Evolutionary conservation across 2,888 invertebrate species (phyloP).

Genomic region (Amblyjoppa proteus): DNA sequence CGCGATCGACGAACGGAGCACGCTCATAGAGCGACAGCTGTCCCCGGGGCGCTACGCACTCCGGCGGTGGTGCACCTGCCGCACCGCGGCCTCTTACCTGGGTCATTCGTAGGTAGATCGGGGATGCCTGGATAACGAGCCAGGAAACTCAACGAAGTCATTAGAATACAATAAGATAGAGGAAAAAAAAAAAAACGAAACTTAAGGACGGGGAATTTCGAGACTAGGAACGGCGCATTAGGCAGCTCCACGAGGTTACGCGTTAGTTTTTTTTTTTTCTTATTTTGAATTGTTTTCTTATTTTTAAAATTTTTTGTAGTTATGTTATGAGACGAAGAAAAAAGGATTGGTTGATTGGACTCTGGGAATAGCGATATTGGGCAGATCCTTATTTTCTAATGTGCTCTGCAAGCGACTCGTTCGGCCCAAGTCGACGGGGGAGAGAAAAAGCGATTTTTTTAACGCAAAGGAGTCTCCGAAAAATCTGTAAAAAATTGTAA

Average conservation of each 20-base stretch:
- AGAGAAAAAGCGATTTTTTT: not conserved
- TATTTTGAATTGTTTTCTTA: not conserved
- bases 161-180: not conserved
- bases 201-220: not conserved
- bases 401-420: not conserved
- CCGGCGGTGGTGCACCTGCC: conserved; percentile 58
- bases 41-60: conserved; percentile 55
- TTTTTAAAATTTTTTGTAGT: not conserved
- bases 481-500: too few species aligned
- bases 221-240: not conserved
- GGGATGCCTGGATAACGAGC: conserved; percentile 19
- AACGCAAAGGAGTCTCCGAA: too few species aligned
- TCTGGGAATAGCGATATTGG: not conserved
- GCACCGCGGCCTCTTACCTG: conserved; percentile 21
- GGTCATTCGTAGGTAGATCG: conserved; percentile 40
- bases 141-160: not conserved
- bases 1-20: conserved; percentile 65
- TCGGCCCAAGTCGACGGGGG: not conserved
- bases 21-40: conserved; percentile 64
- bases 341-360: not conserved
- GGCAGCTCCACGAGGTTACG: not conserved
- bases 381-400: not conserved
- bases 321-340: not conserved
- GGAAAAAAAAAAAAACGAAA: conserved; percentile 10
- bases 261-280: not conserved